Percentiles rank a stretch among this genome's conserved stretches.
These are phyloP conservation scores for Poecile atricapillus DNA, from an alignment of 2,113 vertebrate genomes.

Conservation along the genomic window DNA sequence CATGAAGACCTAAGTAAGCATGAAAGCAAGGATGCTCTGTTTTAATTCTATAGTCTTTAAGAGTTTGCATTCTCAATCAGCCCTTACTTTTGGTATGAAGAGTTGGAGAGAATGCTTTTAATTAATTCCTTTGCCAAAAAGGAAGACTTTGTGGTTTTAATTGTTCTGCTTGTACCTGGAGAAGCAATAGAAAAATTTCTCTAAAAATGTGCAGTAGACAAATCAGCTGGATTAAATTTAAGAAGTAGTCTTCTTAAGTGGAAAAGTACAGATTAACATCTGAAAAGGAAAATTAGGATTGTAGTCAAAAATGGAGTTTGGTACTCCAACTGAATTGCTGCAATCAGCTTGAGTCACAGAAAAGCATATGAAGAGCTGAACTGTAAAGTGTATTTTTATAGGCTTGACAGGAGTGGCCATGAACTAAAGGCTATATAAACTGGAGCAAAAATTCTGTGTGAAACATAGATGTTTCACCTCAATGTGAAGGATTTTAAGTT, in stretches of 20 bases:
- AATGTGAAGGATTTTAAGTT: not conserved
- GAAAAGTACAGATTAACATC: not conserved
- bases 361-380: not conserved
- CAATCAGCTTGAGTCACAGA: not conserved
- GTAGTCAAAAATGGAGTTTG: not conserved
- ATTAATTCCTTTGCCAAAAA: not conserved
- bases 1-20: not conserved
- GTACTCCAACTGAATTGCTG: not conserved
- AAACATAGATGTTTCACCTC: not conserved
- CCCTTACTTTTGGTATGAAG: not conserved
- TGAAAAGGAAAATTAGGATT: not conserved
- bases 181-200: not conserved
- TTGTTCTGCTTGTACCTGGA: not conserved
- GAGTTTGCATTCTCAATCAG: not conserved
- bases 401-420: not conserved
- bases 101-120: not conserved
- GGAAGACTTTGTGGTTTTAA: not conserved
- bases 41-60: not conserved
- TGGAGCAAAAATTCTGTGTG: not conserved
- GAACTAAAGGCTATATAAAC: not conserved
- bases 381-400: not conserved
- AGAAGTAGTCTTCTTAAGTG: not conserved
- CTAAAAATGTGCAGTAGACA: not conserved
- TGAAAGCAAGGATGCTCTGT: not conserved
- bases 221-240: not conserved